phyloP scores from a whole-genome alignment of 2,797 vertebrate species.

The Staurois parvus region DNA sequence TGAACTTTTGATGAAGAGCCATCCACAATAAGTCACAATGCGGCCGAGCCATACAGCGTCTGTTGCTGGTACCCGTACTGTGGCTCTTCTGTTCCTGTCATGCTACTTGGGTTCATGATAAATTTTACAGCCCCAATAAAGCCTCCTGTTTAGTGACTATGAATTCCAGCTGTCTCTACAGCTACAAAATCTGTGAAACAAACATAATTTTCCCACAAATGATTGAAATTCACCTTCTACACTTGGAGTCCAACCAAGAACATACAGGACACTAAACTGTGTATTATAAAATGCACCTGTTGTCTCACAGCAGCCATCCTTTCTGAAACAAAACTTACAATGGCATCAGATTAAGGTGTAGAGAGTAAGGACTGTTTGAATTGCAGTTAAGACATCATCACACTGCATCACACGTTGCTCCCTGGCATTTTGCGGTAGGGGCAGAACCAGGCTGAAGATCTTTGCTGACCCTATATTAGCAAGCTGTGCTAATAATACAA shows the following conservation, averaged over 20 bases:
- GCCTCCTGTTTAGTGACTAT: constrained; percentile 58
- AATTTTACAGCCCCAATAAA: constrained; percentile 38
- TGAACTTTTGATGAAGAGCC: background rate
- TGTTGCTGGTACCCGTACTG: background rate
- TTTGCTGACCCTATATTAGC: too few species aligned
- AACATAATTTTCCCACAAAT: constrained; percentile 21
- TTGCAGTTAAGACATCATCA: too few species aligned
- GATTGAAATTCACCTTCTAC: background rate
- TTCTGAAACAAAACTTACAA: too few species aligned
- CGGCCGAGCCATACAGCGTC: background rate
- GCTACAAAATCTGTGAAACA: constrained; percentile 41
- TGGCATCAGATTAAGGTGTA: too few species aligned
- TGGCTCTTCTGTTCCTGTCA: background rate
- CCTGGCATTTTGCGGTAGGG: too few species aligned
- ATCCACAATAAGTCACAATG: background rate
- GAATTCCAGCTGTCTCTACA: constrained; percentile 56
- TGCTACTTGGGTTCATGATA: constrained; percentile 17
- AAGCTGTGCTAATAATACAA: too few species aligned
- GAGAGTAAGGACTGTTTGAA: too few species aligned
- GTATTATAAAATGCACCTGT: too few species aligned
- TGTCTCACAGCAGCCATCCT: too few species aligned
- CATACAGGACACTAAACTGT: too few species aligned
- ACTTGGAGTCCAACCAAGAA: background rate
- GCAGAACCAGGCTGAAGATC: too few species aligned
- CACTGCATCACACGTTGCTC: too few species aligned